phyloP scores from a whole-genome alignment of 2,888 invertebrate species.

The Drosophila aldrichi region DNA sequence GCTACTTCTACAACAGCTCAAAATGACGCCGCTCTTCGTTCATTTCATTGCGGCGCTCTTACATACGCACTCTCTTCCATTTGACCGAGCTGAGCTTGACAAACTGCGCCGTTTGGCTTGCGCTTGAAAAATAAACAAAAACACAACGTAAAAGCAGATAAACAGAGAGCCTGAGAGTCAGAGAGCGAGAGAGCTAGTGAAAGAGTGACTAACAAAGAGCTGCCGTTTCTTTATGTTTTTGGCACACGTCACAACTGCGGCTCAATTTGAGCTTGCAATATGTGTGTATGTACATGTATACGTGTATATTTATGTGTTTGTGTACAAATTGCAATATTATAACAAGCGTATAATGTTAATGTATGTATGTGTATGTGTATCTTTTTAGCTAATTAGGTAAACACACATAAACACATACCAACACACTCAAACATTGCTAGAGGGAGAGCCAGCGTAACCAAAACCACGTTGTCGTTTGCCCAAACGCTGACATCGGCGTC shows the following conservation, averaged over 20 bases:
- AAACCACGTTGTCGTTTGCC: conserved; percentile 52
- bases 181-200: conserved; percentile 8
- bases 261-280: conserved; percentile 9
- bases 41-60: neutral
- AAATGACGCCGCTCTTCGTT: conserved; percentile 5
- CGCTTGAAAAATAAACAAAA: conserved; percentile 28
- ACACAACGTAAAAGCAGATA: conserved; percentile 30
- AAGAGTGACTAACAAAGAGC: conserved; percentile 4
- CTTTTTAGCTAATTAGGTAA: conserved; percentile 71
- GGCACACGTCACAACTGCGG: conserved; percentile 58
- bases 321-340: conserved; percentile 34
- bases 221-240: conserved; percentile 37
- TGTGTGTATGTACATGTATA: conserved; percentile 3
- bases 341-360: neutral
- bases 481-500: conserved; percentile 24
- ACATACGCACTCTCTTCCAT: conserved; percentile 7
- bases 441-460: conserved; percentile 24
- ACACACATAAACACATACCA: conserved; percentile 19
- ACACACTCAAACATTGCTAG: conserved; percentile 14
- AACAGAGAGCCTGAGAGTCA: conserved; percentile 26
- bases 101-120: conserved; percentile 55
- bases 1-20: conserved; percentile 32
- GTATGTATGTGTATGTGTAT: conserved; percentile 2
- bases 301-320: conserved; percentile 13
- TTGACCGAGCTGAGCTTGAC: conserved; percentile 34